Evolutionary conservation across 2,888 invertebrate genomes (phyloP).

Genomic region (Acanthosepion pharaonis): DNA sequence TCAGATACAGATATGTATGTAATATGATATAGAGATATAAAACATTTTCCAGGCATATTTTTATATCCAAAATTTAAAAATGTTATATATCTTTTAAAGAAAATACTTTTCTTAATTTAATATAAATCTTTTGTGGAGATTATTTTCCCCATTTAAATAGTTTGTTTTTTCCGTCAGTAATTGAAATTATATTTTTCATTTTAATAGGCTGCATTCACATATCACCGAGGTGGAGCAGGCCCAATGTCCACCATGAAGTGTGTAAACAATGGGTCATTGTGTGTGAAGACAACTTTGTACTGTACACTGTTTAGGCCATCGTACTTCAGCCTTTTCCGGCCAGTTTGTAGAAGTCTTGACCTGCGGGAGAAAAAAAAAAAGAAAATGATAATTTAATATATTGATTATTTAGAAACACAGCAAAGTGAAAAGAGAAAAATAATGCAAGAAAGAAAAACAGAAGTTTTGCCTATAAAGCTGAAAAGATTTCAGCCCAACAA

Average conservation of each 20-base stretch:
- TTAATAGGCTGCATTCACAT: background rate
- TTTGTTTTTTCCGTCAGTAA: background rate
- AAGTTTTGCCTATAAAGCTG: too few species aligned
- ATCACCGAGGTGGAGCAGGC: conserved; percentile 14
- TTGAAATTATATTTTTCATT: background rate
- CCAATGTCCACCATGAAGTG: conserved; percentile 72
- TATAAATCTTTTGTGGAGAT: background rate
- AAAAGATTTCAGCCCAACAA: too few species aligned
- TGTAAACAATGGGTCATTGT: conserved; percentile 63
- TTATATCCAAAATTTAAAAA: background rate
- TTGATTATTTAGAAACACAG: too few species aligned
- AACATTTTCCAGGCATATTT: background rate
- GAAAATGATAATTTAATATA: background rate
- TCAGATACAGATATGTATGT: background rate
- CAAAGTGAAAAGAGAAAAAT: too few species aligned
- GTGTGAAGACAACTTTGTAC: conserved; percentile 78
- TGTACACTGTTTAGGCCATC: conserved; percentile 91
- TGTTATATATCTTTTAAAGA: background rate
- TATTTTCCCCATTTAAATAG: background rate
- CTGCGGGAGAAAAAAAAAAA: conserved; percentile 77
- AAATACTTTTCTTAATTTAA: background rate
- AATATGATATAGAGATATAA: background rate
- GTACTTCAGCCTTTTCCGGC: conserved; percentile 86
- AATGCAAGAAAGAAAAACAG: too few species aligned
- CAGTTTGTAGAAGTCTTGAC: conserved; percentile 88